Percentiles rank a stretch among this genome's conserved stretches.
phyloP scores from a whole-genome alignment of 2,888 invertebrate genomes.

The Pterostichus madidus region DNA sequence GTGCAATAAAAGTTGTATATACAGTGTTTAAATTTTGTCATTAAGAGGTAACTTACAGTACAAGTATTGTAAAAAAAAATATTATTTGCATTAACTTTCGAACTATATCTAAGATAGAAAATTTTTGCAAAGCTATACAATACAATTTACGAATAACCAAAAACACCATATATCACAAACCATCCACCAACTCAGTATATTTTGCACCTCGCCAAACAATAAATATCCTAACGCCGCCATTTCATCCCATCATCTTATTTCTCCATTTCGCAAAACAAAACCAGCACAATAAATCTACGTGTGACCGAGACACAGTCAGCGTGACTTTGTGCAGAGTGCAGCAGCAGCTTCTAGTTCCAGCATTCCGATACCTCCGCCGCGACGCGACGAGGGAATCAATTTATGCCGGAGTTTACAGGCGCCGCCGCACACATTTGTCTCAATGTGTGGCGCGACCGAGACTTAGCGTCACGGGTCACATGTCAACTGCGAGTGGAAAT shows the following conservation, averaged over 20 bases:
- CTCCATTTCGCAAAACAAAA: neutral
- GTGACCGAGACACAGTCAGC: neutral
- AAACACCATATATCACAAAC: too few relatives aligned
- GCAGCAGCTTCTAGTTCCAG: neutral
- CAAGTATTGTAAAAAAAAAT: too few relatives aligned
- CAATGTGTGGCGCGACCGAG: slow-evolving; percentile 7
- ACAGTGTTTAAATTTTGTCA: too few relatives aligned
- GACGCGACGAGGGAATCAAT: slow-evolving; percentile 52
- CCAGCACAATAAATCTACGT: neutral
- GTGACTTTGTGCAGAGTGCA: neutral
- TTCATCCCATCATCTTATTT: neutral
- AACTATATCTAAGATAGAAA: too few relatives aligned
- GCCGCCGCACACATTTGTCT: slow-evolving; percentile 43
- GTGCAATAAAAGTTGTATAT: too few relatives aligned
- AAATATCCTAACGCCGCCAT: neutral
- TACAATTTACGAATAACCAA: too few relatives aligned
- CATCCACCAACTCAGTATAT: too few relatives aligned
- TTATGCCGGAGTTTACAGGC: slow-evolving; percentile 53
- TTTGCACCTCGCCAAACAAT: neutral
- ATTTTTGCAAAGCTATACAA: too few relatives aligned
- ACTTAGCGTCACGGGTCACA: slow-evolving; percentile 8
- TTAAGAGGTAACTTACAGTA: too few relatives aligned
- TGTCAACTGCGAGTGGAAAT: slow-evolving; percentile 22
- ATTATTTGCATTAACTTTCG: too few relatives aligned
- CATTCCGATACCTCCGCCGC: too few relatives aligned